Evolutionary conservation across 1,140 invertebrate genomes (phyloP), one percentile per base, ranked within the genome.

Genomic region (Papilio xuthus): DNA sequence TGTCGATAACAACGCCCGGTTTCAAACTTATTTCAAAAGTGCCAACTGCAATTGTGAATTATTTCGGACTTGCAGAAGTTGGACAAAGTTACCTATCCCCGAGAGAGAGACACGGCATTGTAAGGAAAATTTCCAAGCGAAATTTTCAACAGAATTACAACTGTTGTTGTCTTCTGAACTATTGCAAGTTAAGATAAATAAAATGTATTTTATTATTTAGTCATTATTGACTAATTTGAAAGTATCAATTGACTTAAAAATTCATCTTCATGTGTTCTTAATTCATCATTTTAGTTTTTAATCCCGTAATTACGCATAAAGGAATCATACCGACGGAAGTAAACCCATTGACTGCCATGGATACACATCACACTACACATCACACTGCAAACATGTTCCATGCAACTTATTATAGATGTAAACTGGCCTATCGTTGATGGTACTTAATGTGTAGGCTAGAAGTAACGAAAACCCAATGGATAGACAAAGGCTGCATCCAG

Each of bases 1-100:
- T 15, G 60, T 67, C 12, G 13, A 67, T 28, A 67, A 28, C 60
- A 28, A 67, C 26, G 60, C 26, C 60, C 18, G 26, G 12, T 67
- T 67, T 67, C 60, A 67, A 67, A 67, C 60, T 67, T 28, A 28
- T 63, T 63, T 28, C 26, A 67, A 67, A 67, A 67, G 60, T 28
- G 60, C 60, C 60, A 32, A 15, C 60, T 67, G 60, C 60, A 67
- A 67, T 67, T 32, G 60, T 32, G 23, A 67, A 67, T 67, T 28
- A 67, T 67, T 67, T 28, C 26, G 60, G 60, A 67, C 60, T 67
- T 32, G 60, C 60, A 26, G 26, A 67, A 67, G 60, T 67, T 67
- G 23, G 26, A 28, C 60, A 63, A 56, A 56, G 53, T 56, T 56
- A 56, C 53, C 53, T 56, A 20, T 20, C 0, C 53, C n/a, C 53